phyloP scores from a whole-genome alignment of 2,888 invertebrate species.

The Diarsia brunnea region DNA sequence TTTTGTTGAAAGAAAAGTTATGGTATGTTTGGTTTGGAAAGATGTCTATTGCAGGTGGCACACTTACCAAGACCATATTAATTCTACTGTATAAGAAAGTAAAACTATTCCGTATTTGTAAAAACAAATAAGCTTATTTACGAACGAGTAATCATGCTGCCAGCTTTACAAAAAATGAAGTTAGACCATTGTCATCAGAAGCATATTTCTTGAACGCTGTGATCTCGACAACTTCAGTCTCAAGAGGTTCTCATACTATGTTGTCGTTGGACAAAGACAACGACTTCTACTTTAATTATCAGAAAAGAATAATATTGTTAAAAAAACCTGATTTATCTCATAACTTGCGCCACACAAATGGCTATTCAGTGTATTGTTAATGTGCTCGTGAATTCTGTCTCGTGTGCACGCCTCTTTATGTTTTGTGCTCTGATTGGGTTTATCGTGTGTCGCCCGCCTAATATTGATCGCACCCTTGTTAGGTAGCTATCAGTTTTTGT shows the following conservation, averaged over 20 bases:
- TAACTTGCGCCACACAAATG: constrained; percentile 67
- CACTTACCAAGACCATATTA: neutral
- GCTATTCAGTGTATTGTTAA: constrained; percentile 80
- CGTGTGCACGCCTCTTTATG: constrained; percentile 82
- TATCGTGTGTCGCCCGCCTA: constrained; percentile 77
- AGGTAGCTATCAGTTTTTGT: constrained; percentile 19
- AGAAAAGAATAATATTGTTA: neutral
- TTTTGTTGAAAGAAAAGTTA: neutral
- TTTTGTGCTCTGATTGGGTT: constrained; percentile 86
- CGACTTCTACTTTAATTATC: neutral
- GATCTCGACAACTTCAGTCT: neutral
- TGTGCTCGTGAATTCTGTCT: constrained; percentile 80
- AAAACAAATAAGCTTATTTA: neutral
- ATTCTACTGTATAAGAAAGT: neutral
- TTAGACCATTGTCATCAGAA: neutral
- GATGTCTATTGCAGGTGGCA: neutral
- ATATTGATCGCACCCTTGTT: constrained; percentile 55
- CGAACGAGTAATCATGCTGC: neutral
- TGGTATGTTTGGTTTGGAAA: neutral
- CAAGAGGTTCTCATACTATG: neutral
- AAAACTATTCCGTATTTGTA: neutral
- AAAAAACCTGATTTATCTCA: neutral
- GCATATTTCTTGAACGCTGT: neutral
- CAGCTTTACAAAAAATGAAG: neutral
- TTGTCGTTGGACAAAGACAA: neutral